Conservation (phyloP, 2,113 vertebrate species). For the Oreochromis aureus region DNA sequence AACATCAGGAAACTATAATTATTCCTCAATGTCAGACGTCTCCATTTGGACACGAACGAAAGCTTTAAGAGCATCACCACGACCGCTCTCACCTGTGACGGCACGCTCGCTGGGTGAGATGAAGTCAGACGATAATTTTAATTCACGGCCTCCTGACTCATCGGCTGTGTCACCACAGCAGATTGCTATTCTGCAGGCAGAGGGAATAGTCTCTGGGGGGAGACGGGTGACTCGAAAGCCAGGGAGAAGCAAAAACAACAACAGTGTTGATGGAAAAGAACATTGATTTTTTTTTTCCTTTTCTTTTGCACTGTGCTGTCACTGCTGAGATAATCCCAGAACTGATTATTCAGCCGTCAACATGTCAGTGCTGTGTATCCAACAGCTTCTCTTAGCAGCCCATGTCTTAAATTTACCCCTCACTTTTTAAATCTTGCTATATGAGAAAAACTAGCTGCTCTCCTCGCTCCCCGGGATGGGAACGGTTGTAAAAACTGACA, state of each 20-base stretch:
- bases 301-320: background rate
- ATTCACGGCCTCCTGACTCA: background rate
- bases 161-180: background rate
- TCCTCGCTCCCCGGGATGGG: background rate
- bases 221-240: background rate
- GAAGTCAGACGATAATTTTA: background rate
- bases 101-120: background rate
- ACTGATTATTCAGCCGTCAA: background rate
- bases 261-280: background rate
- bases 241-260: background rate
- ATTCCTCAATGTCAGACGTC: background rate
- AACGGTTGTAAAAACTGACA: background rate
- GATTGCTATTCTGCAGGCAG: conserved; percentile 14
- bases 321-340: background rate
- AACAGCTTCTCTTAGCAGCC: background rate
- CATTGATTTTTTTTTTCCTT: background rate
- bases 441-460: background rate
- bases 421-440: background rate
- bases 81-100: background rate
- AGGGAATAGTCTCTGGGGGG: background rate
- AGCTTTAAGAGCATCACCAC: background rate
- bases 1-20: background rate
- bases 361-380: background rate
- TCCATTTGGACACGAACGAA: background rate
- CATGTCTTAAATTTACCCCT: background rate